phyloP scores from a whole-genome alignment of 30 jellyfish, hydroid and myxozoan genomes.

The Turritopsis rubra region DNA sequence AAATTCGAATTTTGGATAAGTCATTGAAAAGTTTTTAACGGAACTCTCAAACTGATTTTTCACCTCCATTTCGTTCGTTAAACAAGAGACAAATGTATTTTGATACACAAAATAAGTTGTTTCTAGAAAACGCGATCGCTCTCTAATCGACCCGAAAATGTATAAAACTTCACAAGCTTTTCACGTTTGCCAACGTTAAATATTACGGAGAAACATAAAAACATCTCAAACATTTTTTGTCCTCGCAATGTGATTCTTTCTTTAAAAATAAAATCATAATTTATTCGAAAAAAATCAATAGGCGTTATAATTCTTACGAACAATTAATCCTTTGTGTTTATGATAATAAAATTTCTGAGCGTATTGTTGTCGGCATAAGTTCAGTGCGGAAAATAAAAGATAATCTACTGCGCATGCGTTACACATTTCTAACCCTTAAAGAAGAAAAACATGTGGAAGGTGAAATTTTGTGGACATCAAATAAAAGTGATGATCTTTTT shows the following conservation, averaged over 20 bases:
- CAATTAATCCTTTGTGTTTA: not conserved
- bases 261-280: too few relatives aligned
- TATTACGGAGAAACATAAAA: not conserved
- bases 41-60: too few relatives aligned
- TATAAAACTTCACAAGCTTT: too few relatives aligned
- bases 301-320: not conserved
- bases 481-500: not conserved
- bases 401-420: conserved; percentile 6
- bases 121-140: too few relatives aligned
- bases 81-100: too few relatives aligned
- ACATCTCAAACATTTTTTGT: not conserved
- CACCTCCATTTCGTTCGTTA: too few relatives aligned
- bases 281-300: not conserved
- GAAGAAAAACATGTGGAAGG: conserved; percentile 16
- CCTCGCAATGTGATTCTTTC: not conserved
- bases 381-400: conserved; percentile 14
- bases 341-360: not conserved
- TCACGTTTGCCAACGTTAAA: too few relatives aligned
- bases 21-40: too few relatives aligned
- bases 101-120: too few relatives aligned
- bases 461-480: conserved; percentile 4
- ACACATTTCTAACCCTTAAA: not conserved
- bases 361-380: conserved; percentile 9
- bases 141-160: too few relatives aligned
- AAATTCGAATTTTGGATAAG: too few relatives aligned